Conservation (phyloP, 2,888 invertebrate genomes). For the Melanargia galathea region DNA sequence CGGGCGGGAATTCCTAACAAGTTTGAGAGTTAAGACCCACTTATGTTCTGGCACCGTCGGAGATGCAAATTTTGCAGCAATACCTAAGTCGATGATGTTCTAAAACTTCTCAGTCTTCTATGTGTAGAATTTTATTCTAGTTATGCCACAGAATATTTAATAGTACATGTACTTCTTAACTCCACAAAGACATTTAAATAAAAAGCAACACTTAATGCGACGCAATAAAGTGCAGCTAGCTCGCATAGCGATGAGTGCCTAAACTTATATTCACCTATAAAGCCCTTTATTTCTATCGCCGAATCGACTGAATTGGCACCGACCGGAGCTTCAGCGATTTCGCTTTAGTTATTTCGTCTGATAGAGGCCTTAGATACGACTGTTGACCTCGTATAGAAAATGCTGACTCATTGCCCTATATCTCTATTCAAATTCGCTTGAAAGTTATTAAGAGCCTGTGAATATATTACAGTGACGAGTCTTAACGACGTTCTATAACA, state of each 20-base stretch:
- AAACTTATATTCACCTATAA: too few species aligned
- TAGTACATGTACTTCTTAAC: too few species aligned
- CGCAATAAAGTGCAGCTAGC: too few species aligned
- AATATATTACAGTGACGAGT: slow-evolving; percentile 32
- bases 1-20: slow-evolving; percentile 22
- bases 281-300: too few species aligned
- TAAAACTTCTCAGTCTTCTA: slow-evolving; percentile 25
- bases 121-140: slow-evolving; percentile 18
- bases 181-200: too few species aligned
- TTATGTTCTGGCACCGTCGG: slow-evolving; percentile 26
- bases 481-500: slow-evolving; percentile 24
- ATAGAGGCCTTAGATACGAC: slow-evolving; percentile 8
- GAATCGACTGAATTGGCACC: too few species aligned
- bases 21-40: slow-evolving; percentile 17
- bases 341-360: too few species aligned
- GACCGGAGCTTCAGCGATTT: too few species aligned
- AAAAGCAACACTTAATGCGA: too few species aligned
- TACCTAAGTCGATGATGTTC: slow-evolving; percentile 31
- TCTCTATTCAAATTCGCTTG: slow-evolving; percentile 36
- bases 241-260: too few species aligned
- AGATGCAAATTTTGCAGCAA: slow-evolving; percentile 29
- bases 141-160: too few species aligned
- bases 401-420: slow-evolving; percentile 34
- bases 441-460: slow-evolving; percentile 25
- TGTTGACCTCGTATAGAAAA: slow-evolving; percentile 21